Conservation (phyloP, 2,888 invertebrate species). For the Caenorhabditis sulstoni region DNA sequence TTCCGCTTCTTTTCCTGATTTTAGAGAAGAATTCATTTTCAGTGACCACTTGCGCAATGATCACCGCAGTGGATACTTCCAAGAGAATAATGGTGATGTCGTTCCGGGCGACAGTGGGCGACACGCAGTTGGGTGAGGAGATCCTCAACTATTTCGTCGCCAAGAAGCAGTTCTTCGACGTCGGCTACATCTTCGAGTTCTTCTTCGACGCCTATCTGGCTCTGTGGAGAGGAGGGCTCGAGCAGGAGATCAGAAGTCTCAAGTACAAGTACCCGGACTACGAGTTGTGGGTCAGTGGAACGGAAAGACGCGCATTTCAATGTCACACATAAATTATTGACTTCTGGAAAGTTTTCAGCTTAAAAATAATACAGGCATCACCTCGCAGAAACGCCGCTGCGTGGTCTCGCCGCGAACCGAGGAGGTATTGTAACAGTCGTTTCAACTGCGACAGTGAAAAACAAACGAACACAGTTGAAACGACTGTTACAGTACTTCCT, state of each 20-base stretch:
- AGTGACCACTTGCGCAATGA: slow-evolving; percentile 52
- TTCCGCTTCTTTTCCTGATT: not conserved
- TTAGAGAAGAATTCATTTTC: slow-evolving; percentile 2
- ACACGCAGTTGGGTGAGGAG: slow-evolving; percentile 49
- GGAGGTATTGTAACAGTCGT: too few relatives aligned
- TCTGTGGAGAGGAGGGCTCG: slow-evolving; percentile 53
- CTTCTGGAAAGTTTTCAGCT: too few relatives aligned
- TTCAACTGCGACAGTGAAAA: too few relatives aligned
- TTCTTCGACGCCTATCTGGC: slow-evolving; percentile 56
- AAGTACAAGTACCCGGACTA: slow-evolving; percentile 58
- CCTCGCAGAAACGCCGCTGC: too few relatives aligned
- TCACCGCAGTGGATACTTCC: slow-evolving; percentile 48
- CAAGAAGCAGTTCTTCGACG: slow-evolving; percentile 54
- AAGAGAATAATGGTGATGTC: slow-evolving; percentile 51
- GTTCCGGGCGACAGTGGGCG: slow-evolving; percentile 48
- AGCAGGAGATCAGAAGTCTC: slow-evolving; percentile 45
- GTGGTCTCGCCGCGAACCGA: too few relatives aligned
- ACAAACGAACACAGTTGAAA: too few relatives aligned
- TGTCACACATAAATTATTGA: too few relatives aligned
- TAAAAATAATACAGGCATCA: too few relatives aligned
- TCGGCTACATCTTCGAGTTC: slow-evolving; percentile 55
- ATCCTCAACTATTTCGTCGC: slow-evolving; percentile 45
- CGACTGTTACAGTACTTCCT: too few relatives aligned
- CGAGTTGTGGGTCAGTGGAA: slow-evolving; percentile 55
- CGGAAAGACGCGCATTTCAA: too few relatives aligned